Percentiles rank a stretch among this genome's conserved stretches.
Conservation (phyloP, 2,888 invertebrate genomes). For the Cataglyphis altisquamis region DNA sequence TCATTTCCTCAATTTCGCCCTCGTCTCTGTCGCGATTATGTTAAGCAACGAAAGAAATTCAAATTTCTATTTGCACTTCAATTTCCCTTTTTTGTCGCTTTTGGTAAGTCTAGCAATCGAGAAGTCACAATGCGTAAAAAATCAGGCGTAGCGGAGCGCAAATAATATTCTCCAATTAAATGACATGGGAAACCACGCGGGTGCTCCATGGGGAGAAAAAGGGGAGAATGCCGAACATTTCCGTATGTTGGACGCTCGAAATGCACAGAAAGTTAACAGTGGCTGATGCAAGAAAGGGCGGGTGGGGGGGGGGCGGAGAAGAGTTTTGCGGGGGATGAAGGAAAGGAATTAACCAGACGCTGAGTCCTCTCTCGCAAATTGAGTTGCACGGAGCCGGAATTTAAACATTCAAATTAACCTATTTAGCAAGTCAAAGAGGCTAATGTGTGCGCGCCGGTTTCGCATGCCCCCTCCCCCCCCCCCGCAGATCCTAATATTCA, state of each 20-base stretch:
- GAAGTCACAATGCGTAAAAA: conserved; percentile 48
- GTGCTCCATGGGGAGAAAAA: conserved; percentile 21
- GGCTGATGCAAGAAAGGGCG: conserved; percentile 44
- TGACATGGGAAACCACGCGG: conserved; percentile 70
- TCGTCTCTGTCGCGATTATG: conserved; percentile 23
- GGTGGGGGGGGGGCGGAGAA: neutral
- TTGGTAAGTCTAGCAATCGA: conserved; percentile 52
- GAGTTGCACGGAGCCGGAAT: conserved; percentile 83
- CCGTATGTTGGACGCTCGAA: conserved; percentile 58
- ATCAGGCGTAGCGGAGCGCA: conserved; percentile 55
- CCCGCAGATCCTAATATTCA: conserved; percentile 78
- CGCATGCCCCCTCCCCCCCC: conserved; percentile 39
- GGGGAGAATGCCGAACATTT: conserved; percentile 52
- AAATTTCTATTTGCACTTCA: conserved; percentile 30
- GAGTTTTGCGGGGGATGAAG: conserved; percentile 54
- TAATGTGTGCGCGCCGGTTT: conserved; percentile 79
- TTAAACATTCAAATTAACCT: conserved; percentile 85
- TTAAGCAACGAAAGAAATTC: conserved; percentile 37
- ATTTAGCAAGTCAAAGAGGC: conserved; percentile 84
- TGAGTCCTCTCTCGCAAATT: conserved; percentile 81
- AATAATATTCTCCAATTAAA: conserved; percentile 74
- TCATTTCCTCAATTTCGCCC: conserved; percentile 4
- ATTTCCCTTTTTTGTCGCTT: conserved; percentile 9
- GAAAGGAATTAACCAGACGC: conserved; percentile 81
- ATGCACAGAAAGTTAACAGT: conserved; percentile 66